Base-by-base conservation (phyloP, 2,113 vertebrate species). In the Tiliqua scincoides region DNA sequence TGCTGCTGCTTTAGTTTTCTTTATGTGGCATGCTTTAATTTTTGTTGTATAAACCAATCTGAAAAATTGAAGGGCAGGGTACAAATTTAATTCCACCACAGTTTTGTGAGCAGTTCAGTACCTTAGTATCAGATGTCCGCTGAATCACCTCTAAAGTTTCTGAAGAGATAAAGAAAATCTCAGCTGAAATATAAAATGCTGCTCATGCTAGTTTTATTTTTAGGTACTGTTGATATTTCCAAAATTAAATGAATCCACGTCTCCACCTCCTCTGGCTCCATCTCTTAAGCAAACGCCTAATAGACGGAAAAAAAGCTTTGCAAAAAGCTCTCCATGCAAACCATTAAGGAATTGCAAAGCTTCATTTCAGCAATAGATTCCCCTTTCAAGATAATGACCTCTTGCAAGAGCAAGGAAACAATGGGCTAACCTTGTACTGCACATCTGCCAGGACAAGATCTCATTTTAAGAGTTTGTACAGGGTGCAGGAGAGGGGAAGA, bases 401-500 rank as follows among this genome's bases (percentile, higher is more conserved):
- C 3, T 15, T 7, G 20, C 15, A 52, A 18, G 6, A 52, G 43
- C 43, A 67, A 81, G 30, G 40, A 54, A 81, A 32, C 79, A n/a
- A 65, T 17, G 1, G 23, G 43, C 18, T 35, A 65, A 82, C 48
- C 79, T 82, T 82, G 63, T 15, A 14, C n/a, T 12, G 48, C 23
- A n/a, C 8, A 52, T n/a, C 65, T 25, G 48, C 4, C 43, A 70
- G 63, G 63, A 25, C 20, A 68, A 35, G 30, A 32, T 20, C 12
- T 48, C 15, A 4, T 40, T 80, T n/a, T 48, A 70, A 70, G 18
- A 70, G 32, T 2, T 25, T 59, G 23, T 83, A 73, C 0, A 73
- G 74, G 30, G 20, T 57, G 54, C 17, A 63, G 18, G 85, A 10
- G 25, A 52, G 72, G 59, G 40, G 87, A 85, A 63, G 62, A 91